Conservation (phyloP, 1,140 invertebrate species). For the Wiebesia pumilae region DNA sequence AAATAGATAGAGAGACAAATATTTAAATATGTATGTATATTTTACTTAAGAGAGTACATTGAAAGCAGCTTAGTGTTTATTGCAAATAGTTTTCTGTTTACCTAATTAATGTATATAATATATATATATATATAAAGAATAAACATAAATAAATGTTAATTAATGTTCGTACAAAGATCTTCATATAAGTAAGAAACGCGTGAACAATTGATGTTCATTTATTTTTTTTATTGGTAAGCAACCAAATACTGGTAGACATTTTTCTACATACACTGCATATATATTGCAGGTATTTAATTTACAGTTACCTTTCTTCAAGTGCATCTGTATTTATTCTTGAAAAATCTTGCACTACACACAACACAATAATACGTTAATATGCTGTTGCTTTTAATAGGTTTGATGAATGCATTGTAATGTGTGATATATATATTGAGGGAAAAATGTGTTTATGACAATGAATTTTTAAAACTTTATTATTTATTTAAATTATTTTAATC, state of each 20-base stretch:
- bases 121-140: not conserved
- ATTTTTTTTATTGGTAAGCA: conserved; percentile 1
- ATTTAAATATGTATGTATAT: conserved; percentile 60
- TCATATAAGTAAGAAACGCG: conserved; percentile 19
- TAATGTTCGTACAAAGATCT: conserved; percentile 16
- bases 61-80: conserved; percentile 74
- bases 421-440: conserved; percentile 7
- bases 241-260: not conserved
- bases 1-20: conserved; percentile 59
- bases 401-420: conserved; percentile 48
- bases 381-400: conserved; percentile 26
- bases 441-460: conserved; percentile 11
- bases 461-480: conserved; percentile 35
- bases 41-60: conserved; percentile 73
- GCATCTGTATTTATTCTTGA: not conserved
- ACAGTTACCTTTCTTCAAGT: conserved; percentile 31
- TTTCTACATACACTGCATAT: not conserved
- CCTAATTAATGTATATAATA: conserved; percentile 39
- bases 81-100: conserved; percentile 67
- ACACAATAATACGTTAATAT: not conserved
- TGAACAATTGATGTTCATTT: conserved; percentile 19
- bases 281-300: not conserved
- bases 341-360: conserved; percentile 3
- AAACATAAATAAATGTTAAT: conserved; percentile 33
- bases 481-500: conserved; percentile 42